Evolutionary conservation across 2,113 vertebrate species (phyloP).

Genomic region (Girardinichthys multiradiatus): DNA sequence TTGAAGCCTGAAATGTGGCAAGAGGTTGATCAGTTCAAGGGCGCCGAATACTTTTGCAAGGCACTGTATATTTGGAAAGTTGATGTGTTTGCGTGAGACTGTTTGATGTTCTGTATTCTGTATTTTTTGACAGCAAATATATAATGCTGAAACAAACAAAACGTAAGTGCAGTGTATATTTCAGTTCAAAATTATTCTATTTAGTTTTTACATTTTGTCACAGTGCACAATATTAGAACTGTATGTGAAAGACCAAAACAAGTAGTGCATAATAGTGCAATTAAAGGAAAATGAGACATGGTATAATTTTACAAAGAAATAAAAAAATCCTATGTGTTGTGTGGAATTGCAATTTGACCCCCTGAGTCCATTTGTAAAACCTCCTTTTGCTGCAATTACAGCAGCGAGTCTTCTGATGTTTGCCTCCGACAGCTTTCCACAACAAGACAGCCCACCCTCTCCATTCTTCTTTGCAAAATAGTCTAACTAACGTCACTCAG

Average conservation of each 20-base stretch:
- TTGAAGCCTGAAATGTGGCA: no score
- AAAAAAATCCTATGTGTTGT: no score
- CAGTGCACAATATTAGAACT: no score
- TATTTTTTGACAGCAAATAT: slow-evolving; percentile 20
- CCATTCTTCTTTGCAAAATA: no score
- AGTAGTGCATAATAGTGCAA: background rate
- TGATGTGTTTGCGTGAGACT: background rate
- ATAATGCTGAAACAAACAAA: slow-evolving; percentile 7
- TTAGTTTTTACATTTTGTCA: no score
- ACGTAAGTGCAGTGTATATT: slow-evolving; percentile 4
- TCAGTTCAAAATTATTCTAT: background rate
- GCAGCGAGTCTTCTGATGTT: background rate
- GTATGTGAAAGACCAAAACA: no score
- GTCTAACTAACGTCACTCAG: no score
- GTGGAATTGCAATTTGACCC: no score
- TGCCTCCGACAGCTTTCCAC: background rate
- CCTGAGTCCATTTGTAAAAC: no score
- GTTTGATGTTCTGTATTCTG: slow-evolving; percentile 5
- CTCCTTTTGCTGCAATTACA: no score
- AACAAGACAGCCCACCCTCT: background rate
- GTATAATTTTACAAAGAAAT: background rate
- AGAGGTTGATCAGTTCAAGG: no score
- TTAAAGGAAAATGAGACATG: background rate
- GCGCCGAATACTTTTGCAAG: no score
- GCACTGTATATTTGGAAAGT: slow-evolving; percentile 9